Conservation (phyloP, 2,888 invertebrate species). For the Drosophila mimica region DNA sequence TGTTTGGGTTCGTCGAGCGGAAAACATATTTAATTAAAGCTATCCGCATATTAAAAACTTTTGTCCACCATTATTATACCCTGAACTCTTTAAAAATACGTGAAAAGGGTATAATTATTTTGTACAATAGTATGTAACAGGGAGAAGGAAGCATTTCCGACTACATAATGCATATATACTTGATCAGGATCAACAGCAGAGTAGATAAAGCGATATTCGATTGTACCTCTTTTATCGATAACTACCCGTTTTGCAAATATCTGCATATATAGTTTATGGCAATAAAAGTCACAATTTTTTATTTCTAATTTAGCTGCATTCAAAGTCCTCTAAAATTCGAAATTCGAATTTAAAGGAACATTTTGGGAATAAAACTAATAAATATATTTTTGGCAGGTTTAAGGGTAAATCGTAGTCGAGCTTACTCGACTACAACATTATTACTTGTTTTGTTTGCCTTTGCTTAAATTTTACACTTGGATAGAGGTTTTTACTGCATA, state of each 20-base stretch:
- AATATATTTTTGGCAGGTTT: no score
- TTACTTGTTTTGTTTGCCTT: conserved; percentile 28
- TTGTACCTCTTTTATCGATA: no score
- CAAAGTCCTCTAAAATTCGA: no score
- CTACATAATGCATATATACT: neutral
- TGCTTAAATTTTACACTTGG: conserved; percentile 73
- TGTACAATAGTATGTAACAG: neutral
- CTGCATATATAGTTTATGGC: no score
- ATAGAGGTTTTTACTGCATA: conserved; percentile 52
- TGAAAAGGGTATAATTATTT: neutral
- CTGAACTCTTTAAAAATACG: neutral
- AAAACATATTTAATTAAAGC: conserved; percentile 81
- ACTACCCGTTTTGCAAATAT: no score
- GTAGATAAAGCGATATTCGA: neutral
- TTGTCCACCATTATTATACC: conserved; percentile 22
- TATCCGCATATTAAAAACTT: conserved; percentile 81
- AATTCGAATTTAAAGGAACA: neutral
- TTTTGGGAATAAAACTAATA: no score
- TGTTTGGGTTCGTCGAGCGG: conserved; percentile 70
- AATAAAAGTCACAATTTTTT: no score
- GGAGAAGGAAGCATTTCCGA: neutral
- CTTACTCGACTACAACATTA: neutral
- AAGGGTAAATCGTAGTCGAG: neutral
- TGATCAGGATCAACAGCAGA: neutral
- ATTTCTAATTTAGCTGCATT: no score